Evolutionary conservation across 2,797 vertebrate species (phyloP), one percentile per base, ranked within the genome.

Genomic region (Varecia variegata): DNA sequence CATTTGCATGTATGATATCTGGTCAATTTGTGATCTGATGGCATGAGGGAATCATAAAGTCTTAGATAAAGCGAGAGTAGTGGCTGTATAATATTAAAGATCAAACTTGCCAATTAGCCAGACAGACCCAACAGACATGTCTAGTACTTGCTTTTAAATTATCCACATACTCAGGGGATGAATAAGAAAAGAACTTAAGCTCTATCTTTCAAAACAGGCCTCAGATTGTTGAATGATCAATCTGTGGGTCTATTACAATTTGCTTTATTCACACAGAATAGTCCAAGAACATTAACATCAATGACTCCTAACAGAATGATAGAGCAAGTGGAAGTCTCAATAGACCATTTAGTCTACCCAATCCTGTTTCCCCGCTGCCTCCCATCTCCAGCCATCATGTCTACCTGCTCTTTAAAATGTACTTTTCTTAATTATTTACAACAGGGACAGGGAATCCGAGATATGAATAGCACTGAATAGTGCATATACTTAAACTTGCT

Each of bases 151-250:
- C 27, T 83, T 96, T 95, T 90, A 86, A 96, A 88, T 90, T 93
- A 95, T 95, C 62, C 32, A 79, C 1, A 15, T 43, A 88, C 50
- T 40, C 60, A 88, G 86, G 50, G 77, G 85, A 95, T 96, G 82
- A 97, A 86, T 97, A 95, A 96, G 45, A 87, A 96, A 92, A 93
- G 20, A 94, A 65, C 65, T 83, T 74, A 93, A 96, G 79, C 35
- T 73, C 25, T 60, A 43, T 80, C 77, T 93, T 98, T 95, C 73
- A 96, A 93, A 97, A 94, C 13, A 93, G 43, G 38, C 47, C 40
- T 87, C 82, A 94, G 89, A 80, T 88, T 97, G 32, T 95, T 92
- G 84, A 95, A 83, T 76, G 71, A 97, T 93, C 67, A 88, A 47
- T 93, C 88, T 95, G 54, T 92, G 50, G 21, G 60, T 95, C 67